Percentiles rank a stretch among this genome's conserved stretches.
Evolutionary conservation across 2,888 invertebrate genomes (phyloP).

Genomic region (Sphaeridia pumilis): DNA sequence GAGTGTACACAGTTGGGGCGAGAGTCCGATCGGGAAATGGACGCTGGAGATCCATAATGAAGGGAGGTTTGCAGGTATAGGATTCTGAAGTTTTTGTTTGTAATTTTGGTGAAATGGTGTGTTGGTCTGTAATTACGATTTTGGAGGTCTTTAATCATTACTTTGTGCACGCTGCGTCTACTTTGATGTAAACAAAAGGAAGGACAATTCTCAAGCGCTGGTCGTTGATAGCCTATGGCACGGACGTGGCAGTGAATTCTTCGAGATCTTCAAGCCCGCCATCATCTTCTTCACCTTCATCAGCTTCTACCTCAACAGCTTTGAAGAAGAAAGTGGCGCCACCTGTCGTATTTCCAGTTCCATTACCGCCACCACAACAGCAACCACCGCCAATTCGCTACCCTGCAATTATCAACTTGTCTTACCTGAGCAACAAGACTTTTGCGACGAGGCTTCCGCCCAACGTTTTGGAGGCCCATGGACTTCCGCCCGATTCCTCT

Average conservation of each 20-base stretch:
- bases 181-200: slow-evolving; percentile 48
- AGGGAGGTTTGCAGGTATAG: slow-evolving; percentile 52
- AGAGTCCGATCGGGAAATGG: slow-evolving; percentile 87
- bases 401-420: slow-evolving; percentile 11
- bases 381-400: slow-evolving; percentile 1
- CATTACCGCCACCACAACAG: too few species aligned
- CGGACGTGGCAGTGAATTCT: slow-evolving; percentile 46
- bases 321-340: background rate
- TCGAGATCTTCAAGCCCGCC: background rate
- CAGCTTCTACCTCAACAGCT: background rate
- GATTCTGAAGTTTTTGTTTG: background rate
- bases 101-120: background rate
- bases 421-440: background rate
- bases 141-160: background rate
- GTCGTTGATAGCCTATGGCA: slow-evolving; percentile 87
- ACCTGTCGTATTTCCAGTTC: background rate
- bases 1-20: slow-evolving; percentile 94
- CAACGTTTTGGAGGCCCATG: too few species aligned
- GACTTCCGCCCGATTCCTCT: too few species aligned
- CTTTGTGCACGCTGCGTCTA: background rate
- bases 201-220: slow-evolving; percentile 82
- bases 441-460: too few species aligned
- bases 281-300: background rate
- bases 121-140: background rate
- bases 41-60: slow-evolving; percentile 90